Base-by-base conservation (phyloP, 2,797 vertebrate genomes). In the Serranus cabrilla region DNA sequence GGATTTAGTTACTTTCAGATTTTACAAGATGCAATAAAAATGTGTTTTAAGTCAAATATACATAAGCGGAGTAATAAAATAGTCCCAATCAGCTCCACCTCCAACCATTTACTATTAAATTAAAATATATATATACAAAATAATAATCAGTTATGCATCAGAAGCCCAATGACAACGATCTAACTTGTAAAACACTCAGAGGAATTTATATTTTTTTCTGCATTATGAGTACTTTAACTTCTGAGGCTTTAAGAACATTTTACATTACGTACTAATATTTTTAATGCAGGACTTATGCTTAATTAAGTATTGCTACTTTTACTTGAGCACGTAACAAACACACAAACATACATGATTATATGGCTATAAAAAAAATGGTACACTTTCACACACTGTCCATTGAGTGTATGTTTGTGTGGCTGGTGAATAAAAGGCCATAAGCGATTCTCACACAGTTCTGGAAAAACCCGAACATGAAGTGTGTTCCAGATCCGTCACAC, bases 401-500 rank as follows among this genome's bases (percentile, higher is more conserved):
- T 47, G 4, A 17, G 16, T 50, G 20, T 49, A n/a, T 43, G 39
- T 34, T 11, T 21, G 5, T 55, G 16, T 7, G n/a, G 2, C 12
- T n/a, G 27, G 1, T 34, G 34, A 34, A 45, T 16, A 17, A 13
- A 18, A 45, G 16, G 43, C 43, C 16, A 16, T 16, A 45, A 17
- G 2, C 13, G 13, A 7, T 21, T 45, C 13, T 31, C 34, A 21
- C 47, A 4, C 11, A 12, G 21, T 6, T 47, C 3, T 12, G 60
- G 49, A 65, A 56, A 66, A 43, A 18, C 11, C 11, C 7, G 12
- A 31, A 6, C 50, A 71, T 75, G 8, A 16, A 23, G 37, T 63
- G 18, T 57, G 65, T 37, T 80, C 17, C 60, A 7, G 37, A 27
- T 49, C 18, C 7, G 23, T 51, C 62, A 57, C 37, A 27, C 16